A percentile compares a stretch with the other conserved stretches of the same genome.
Conservation (phyloP, 2,113 vertebrate species). For the Salminus brasiliensis region DNA sequence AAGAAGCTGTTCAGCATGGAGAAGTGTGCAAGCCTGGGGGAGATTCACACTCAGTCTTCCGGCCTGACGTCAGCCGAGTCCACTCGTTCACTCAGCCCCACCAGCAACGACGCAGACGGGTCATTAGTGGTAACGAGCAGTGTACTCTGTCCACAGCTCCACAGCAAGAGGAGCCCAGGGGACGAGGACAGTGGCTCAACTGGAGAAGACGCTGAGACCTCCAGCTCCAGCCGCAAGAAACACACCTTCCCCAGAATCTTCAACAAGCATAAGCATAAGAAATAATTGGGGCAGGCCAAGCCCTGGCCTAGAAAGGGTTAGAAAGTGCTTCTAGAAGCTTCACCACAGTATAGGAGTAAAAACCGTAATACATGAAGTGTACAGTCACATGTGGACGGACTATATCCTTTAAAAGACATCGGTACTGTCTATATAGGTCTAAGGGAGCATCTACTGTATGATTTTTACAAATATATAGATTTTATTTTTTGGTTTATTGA, state of each 20-base stretch:
- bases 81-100: constrained; percentile 83
- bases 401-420: not conserved
- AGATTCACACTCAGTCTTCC: constrained; percentile 73
- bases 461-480: not conserved
- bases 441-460: constrained; percentile 25
- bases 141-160: constrained; percentile 77
- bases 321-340: not conserved
- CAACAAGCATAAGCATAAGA: constrained; percentile 76
- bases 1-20: constrained; percentile 77
- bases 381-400: constrained; percentile 4
- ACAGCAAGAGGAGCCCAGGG: constrained; percentile 75
- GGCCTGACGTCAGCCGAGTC: constrained; percentile 76
- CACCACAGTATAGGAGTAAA: not conserved
- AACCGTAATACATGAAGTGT: not conserved
- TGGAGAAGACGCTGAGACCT: constrained; percentile 84
- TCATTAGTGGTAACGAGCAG: constrained; percentile 50
- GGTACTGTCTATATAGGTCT: constrained; percentile 16
- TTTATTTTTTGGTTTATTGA: constrained; percentile 19
- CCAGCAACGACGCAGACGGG: constrained; percentile 65
- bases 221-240: constrained; percentile 80
- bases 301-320: not conserved
- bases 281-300: not conserved
- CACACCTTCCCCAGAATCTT: constrained; percentile 90
- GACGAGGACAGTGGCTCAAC: constrained; percentile 83
- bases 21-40: constrained; percentile 87